phyloP scores from a whole-genome alignment of 2,797 vertebrate genomes.

The Melanitta fusca region DNA sequence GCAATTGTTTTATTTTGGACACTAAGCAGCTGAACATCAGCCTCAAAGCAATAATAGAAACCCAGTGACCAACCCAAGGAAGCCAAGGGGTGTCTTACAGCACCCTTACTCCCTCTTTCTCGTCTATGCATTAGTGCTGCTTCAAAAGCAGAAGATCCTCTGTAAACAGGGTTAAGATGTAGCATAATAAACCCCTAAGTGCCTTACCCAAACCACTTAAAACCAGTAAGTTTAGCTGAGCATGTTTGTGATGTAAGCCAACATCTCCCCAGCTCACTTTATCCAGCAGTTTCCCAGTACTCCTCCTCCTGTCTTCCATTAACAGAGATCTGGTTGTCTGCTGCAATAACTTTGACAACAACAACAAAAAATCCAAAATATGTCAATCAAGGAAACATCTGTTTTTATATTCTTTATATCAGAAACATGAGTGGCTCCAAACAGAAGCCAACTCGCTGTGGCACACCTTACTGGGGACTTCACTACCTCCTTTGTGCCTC shows the following conservation, averaged over 20 bases:
- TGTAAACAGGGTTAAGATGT: neutral
- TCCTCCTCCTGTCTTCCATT: neutral
- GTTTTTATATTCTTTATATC: neutral
- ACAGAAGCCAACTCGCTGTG: neutral
- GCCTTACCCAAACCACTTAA: neutral
- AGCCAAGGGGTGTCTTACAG: accelerated
- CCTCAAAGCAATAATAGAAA: neutral
- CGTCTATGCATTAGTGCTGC: accelerated
- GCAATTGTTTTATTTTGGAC: neutral
- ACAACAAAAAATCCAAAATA: no score
- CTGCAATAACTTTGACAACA: neutral
- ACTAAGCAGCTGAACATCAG: neutral
- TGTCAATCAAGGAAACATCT: accelerated
- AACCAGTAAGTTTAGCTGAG: neutral
- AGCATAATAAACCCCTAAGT: neutral
- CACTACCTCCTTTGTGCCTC: neutral
- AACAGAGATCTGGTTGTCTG: neutral
- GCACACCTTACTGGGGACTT: neutral
- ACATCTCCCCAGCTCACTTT: neutral
- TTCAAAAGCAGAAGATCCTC: neutral
- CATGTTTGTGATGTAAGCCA: neutral
- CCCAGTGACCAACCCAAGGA: neutral
- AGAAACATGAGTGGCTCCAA: neutral
- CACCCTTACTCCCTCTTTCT: neutral
- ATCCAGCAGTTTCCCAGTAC: neutral